Evolutionary conservation across 2,888 invertebrate genomes (phyloP), one percentile per base, ranked within the genome.

Genomic region (Cephalotes varians): DNA sequence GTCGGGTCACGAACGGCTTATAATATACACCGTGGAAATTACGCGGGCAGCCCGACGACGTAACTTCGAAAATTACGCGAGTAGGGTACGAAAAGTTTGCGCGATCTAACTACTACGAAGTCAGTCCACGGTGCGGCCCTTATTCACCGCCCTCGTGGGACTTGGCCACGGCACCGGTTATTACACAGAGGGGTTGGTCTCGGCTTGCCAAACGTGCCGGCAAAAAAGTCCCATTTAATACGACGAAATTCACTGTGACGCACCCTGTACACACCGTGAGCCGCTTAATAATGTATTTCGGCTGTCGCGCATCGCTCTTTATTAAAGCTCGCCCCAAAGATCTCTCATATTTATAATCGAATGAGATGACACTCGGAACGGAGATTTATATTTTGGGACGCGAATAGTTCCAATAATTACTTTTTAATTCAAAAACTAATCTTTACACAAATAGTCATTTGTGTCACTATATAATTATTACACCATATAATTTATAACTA

Each of bases 61-160:
- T 87, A 88, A 90, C 87, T 90, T 90, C 47, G 90, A 88, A 88
- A 90, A 90, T 90, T 90, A 90, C 90, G 90, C 88, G 90, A 88
- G 87, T 87, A 87, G 87, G 87, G 85, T 90, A 88, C 72, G 82
- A 85, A 90, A 90, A 90, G 90, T 90, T 90, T 87, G 83, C 83
- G 84, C 87, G 87, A 90, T 90, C 88, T 80, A 86, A 90, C 90
- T 90, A 86, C 91, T 92, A 90, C 87, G 91, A 92, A 91, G 90
- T 91, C 91, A 86, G 90, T 89, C 91, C 91, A 91, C 92, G 91
- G 89, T 90, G 90, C 86, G 88, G 90, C 90, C 91, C 92, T 91
- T 91, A 91, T 91, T 91, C 91, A 91, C 90, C 91, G 90, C 86
- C 82, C 90, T 84, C 88, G 60, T 90, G 90, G 90, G 90, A 90